Base-by-base conservation (phyloP, 2,888 invertebrate species). In the Chaetogeoica ovagalla region DNA sequence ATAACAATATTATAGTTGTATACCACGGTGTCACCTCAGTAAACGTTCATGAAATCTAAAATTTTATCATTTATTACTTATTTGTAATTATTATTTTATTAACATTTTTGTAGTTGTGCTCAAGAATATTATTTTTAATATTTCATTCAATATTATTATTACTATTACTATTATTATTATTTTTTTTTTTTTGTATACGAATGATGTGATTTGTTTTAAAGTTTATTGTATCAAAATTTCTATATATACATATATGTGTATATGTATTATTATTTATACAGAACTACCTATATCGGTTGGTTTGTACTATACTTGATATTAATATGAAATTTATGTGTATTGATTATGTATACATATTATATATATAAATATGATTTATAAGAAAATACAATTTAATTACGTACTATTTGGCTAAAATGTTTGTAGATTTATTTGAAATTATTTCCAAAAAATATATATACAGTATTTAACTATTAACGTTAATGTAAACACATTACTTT, bases 51-150 rank as follows among this genome's bases (percentile, higher is more conserved):
- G n/a, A 63, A 59, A 48, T 76, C 23, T 11, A 68, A 76, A 76
- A 43, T 76, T 59, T 43, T 73, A 63, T 73, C 60, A 48, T 48
- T 48, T 72, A 63, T 73, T 55, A 30, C 30, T 74, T 23, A 65
- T 74, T 75, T 75, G 30, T 75, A 43, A 81, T 76, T 70, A 70
- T 70, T 39, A 62, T 70, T 8, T 21, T 75, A 57, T 55, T 72
- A 81, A 75, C 39, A 66, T 69, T 75, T 63, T 75, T 65, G 68
- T 77, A 76, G 68, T 81, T 30, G 70, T 81, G 76, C 76, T 75
- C 76, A 76, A 65, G 37, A 76, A 71, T 71, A 65, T 71, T 55
- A 17, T 30, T 74, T 65, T 65, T 37, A 23, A 8, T 62, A 48
- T 65, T 65, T 43, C n/a, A 23, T 68, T 52, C 48, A 23, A 23